These are phyloP conservation scores for Diuraphis noxia DNA, from an alignment of 1,140 invertebrate species.

Conservation along the genomic window DNA sequence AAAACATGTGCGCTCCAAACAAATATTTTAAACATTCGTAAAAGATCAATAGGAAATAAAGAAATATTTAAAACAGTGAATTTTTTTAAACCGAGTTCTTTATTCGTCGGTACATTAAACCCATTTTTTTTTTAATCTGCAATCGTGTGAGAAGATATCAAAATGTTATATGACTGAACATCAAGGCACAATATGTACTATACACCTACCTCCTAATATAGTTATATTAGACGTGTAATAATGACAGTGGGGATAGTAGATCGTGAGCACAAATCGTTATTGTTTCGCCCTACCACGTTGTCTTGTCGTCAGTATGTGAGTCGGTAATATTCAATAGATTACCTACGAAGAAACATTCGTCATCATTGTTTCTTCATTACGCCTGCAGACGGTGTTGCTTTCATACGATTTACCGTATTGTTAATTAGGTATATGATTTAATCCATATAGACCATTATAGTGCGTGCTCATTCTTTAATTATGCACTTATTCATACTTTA, in stretches of 20 bases:
- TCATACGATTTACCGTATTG: not conserved
- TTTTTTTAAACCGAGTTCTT: not conserved
- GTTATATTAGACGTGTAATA: not conserved
- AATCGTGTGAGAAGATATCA: not conserved
- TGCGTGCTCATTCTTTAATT: too few species aligned
- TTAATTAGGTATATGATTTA: too few species aligned
- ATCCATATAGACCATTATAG: too few species aligned
- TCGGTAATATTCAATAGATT: not conserved
- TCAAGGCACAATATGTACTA: not conserved
- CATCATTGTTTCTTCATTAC: not conserved
- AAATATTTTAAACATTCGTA: not conserved
- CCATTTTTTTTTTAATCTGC: not conserved
- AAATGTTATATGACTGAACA: not conserved
- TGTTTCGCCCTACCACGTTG: not conserved
- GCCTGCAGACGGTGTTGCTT: not conserved
- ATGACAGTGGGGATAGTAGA: not conserved
- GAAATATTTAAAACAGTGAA: not conserved
- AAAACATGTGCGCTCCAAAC: not conserved
- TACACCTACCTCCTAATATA: conserved; percentile 1
- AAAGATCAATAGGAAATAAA: not conserved
- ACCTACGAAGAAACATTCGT: not conserved
- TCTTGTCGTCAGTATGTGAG: not conserved
- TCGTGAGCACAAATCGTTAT: not conserved
- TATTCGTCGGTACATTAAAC: not conserved
- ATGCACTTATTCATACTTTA: too few species aligned